Percentiles rank a stretch among this genome's conserved stretches.
These are phyloP conservation scores for Spilarctia lutea DNA, from an alignment of 2,888 invertebrate genomes.

Conservation along the genomic window DNA sequence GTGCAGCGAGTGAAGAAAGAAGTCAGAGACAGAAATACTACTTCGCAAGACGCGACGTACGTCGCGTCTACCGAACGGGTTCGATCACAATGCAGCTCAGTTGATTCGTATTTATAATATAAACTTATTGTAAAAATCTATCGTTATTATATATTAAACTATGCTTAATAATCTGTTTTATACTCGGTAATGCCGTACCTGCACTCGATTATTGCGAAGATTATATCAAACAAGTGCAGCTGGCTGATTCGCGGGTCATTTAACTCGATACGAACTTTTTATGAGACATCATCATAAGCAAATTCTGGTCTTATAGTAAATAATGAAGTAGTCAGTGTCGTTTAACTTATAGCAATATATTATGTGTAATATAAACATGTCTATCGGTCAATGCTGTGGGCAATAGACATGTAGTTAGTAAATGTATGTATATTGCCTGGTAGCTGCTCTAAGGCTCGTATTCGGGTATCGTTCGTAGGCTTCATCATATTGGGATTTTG, in stretches of 20 bases:
- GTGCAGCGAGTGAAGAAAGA: slow-evolving; percentile 66
- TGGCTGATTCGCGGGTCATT: slow-evolving; percentile 28
- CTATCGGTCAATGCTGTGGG: slow-evolving; percentile 29
- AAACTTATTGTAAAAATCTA: slow-evolving; percentile 83
- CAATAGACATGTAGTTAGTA: slow-evolving; percentile 39
- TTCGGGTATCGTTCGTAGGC: slow-evolving; percentile 14
- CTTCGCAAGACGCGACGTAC: slow-evolving; percentile 53
- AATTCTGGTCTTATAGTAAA: slow-evolving; percentile 23
- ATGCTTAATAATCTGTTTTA: slow-evolving; percentile 62
- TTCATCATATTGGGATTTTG: slow-evolving; percentile 8
- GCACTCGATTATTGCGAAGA: slow-evolving; percentile 50
- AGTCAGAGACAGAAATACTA: slow-evolving; percentile 66
- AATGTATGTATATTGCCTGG: slow-evolving; percentile 15
- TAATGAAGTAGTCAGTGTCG: slow-evolving; percentile 13
- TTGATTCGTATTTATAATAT: slow-evolving; percentile 80
- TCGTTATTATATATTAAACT: slow-evolving; percentile 75
- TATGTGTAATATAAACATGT: slow-evolving; percentile 22
- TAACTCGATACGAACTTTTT: slow-evolving; percentile 26
- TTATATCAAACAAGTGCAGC: slow-evolving; percentile 41
- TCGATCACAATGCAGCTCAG: slow-evolving; percentile 86
- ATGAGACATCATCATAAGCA: slow-evolving; percentile 30
- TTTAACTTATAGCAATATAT: slow-evolving; percentile 27
- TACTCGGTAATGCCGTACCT: slow-evolving; percentile 51
- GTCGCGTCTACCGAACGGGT: slow-evolving; percentile 65
- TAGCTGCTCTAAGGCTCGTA: slow-evolving; percentile 8